Percentiles rank a stretch among this genome's conserved stretches.
These are phyloP conservation scores for Dione vanillae DNA, from an alignment of 2,888 invertebrate genomes.

Conservation along the genomic window DNA sequence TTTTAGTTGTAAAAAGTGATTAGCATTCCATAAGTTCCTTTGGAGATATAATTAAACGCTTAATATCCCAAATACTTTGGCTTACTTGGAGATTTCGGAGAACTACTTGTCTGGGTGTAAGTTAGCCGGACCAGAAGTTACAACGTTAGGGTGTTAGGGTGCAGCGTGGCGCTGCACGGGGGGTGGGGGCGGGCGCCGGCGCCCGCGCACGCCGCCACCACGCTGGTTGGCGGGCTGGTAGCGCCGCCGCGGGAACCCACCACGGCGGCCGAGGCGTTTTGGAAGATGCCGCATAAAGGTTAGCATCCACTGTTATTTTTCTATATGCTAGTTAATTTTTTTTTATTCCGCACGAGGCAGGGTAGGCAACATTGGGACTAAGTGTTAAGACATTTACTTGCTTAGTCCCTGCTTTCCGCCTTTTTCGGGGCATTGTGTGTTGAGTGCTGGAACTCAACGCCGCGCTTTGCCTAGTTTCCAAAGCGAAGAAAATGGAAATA, in stretches of 20 bases:
- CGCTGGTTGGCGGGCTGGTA: slow-evolving; percentile 87
- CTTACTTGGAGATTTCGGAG: background rate
- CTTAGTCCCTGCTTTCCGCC: too few relatives aligned
- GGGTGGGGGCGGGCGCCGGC: slow-evolving; percentile 86
- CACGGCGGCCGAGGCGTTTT: slow-evolving; percentile 90
- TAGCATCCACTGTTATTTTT: too few relatives aligned
- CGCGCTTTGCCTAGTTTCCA: too few relatives aligned
- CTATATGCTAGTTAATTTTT: too few relatives aligned
- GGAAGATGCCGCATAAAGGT: slow-evolving; percentile 96
- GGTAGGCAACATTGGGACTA: too few relatives aligned
- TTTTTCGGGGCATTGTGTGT: too few relatives aligned
- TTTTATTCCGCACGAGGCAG: too few relatives aligned
- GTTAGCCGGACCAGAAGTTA: slow-evolving; percentile 31
- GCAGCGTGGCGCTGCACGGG: slow-evolving; percentile 82
- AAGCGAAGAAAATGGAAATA: too few relatives aligned
- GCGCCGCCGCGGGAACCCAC: slow-evolving; percentile 89
- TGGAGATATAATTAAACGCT: background rate
- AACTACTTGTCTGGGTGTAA: background rate
- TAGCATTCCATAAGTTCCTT: background rate
- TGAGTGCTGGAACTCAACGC: too few relatives aligned
- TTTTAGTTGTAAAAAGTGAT: too few relatives aligned
- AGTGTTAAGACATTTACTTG: too few relatives aligned
- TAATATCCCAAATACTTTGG: background rate
- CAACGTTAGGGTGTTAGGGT: slow-evolving; percentile 49
- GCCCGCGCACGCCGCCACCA: slow-evolving; percentile 83